Conservation (phyloP, 2,797 vertebrate species). For the Gobio occitaniae region DNA sequence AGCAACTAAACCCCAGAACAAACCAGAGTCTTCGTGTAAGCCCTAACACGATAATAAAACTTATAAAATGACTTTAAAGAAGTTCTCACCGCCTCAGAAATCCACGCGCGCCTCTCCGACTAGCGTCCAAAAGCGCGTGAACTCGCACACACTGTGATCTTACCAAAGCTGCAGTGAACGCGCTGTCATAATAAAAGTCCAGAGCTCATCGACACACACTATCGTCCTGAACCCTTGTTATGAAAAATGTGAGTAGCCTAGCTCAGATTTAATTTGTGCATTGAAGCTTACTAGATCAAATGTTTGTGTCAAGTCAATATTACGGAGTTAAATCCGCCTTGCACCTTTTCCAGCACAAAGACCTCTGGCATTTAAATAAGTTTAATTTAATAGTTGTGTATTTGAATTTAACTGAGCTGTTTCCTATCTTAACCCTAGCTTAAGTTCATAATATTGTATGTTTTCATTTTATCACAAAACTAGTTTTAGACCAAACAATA, state of each 20-base stretch:
- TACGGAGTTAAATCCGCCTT: background rate
- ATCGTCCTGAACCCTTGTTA: no score
- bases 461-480: background rate
- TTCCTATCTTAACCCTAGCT: no score
- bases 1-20: no score
- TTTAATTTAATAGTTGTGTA: background rate
- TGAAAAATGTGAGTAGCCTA: no score
- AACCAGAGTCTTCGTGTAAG: no score
- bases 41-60: background rate
- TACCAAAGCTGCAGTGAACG: no score
- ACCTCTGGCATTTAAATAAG: background rate
- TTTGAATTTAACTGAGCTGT: no score
- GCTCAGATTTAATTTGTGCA: background rate
- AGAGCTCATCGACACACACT: background rate
- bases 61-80: background rate
- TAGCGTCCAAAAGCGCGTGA: slow-evolving; percentile 14
- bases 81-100: slow-evolving; percentile 55
- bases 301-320: background rate
- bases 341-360: background rate
- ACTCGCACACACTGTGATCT: background rate
- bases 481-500: background rate
- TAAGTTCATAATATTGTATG: no score
- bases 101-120: slow-evolving; percentile 37
- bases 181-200: slow-evolving; percentile 48
- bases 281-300: no score